phyloP scores from a whole-genome alignment of 2,797 vertebrate species.

The Centroberyx gerrardi region DNA sequence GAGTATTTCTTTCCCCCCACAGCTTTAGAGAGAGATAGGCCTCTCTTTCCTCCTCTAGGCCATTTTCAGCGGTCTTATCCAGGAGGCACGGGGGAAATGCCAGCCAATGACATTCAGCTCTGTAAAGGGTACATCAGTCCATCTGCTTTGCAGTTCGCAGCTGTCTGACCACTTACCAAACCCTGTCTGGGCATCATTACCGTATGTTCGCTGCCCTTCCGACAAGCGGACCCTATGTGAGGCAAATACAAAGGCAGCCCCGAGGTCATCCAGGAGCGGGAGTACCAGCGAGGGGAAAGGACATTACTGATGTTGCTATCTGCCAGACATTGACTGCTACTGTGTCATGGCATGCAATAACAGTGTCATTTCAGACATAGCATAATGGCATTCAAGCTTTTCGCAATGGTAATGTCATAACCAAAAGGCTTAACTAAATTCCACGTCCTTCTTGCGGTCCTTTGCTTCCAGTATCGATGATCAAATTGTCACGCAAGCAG shows the following conservation, averaged over 20 bases:
- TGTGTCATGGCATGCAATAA: constrained; percentile 1
- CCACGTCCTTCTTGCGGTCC: not conserved
- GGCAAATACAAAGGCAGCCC: constrained; percentile 73
- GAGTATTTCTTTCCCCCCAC: constrained; percentile 9
- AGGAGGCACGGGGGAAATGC: constrained; percentile 75
- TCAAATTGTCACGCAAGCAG: constrained; percentile 32
- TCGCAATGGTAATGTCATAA: constrained; percentile 13
- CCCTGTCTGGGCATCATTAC: constrained; percentile 76
- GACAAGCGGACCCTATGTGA: constrained; percentile 72
- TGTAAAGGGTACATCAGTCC: constrained; percentile 83
- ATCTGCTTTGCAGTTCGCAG: constrained; percentile 77
- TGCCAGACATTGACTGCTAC: constrained; percentile 3
- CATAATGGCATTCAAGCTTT: constrained; percentile 46
- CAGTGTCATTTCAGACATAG: constrained; percentile 18
- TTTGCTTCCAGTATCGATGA: not conserved
- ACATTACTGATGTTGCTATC: constrained; percentile 42
- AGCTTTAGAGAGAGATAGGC: constrained; percentile 25
- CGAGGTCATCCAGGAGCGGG: constrained; percentile 44
- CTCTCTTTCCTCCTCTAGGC: constrained; percentile 44
- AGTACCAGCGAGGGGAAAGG: constrained; percentile 49
- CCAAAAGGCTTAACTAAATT: constrained; percentile 20
- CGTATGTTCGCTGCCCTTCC: constrained; percentile 67
- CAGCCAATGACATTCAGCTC: constrained; percentile 84
- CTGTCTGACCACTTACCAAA: constrained; percentile 80
- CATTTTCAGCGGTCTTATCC: constrained; percentile 70